Conservation (phyloP, 2,113 vertebrate species). For the Aramus guarauna region DNA sequence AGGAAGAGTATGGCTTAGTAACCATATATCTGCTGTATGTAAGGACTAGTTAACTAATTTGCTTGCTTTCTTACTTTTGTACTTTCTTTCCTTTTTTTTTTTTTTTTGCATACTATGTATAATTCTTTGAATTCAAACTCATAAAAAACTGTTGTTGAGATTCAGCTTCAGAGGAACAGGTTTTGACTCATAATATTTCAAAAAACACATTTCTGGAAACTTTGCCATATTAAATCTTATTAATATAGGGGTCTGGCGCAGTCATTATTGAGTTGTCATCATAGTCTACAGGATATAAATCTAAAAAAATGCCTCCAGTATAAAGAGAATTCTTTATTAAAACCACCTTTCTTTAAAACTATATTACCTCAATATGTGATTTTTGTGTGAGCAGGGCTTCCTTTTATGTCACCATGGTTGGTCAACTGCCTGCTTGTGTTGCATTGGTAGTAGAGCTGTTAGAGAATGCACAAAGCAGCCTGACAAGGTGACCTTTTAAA, state of each 20-base stretch:
- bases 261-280: slow-evolving; percentile 82
- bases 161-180: slow-evolving; percentile 71
- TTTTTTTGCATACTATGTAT: slow-evolving; percentile 29
- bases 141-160: slow-evolving; percentile 74
- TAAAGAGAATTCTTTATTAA: slow-evolving; percentile 78
- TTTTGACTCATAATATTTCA: slow-evolving; percentile 81
- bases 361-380: slow-evolving; percentile 69
- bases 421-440: slow-evolving; percentile 29
- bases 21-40: background rate
- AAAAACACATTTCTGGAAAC: slow-evolving; percentile 78
- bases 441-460: slow-evolving; percentile 19
- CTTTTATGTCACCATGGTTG: slow-evolving; percentile 29
- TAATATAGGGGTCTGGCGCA: slow-evolving; percentile 76
- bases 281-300: slow-evolving; percentile 78
- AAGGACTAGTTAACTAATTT: slow-evolving; percentile 68
- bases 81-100: background rate
- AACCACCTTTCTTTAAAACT: slow-evolving; percentile 72
- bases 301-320: slow-evolving; percentile 66
- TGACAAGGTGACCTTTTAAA: background rate
- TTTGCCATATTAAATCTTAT: slow-evolving; percentile 78
- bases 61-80: slow-evolving; percentile 38
- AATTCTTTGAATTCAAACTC: slow-evolving; percentile 72
- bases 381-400: slow-evolving; percentile 36
- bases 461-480: background rate
- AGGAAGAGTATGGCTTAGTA: slow-evolving; percentile 4